Base-by-base conservation (phyloP, 2,113 vertebrate genomes). In the Polypterus bichir region DNA sequence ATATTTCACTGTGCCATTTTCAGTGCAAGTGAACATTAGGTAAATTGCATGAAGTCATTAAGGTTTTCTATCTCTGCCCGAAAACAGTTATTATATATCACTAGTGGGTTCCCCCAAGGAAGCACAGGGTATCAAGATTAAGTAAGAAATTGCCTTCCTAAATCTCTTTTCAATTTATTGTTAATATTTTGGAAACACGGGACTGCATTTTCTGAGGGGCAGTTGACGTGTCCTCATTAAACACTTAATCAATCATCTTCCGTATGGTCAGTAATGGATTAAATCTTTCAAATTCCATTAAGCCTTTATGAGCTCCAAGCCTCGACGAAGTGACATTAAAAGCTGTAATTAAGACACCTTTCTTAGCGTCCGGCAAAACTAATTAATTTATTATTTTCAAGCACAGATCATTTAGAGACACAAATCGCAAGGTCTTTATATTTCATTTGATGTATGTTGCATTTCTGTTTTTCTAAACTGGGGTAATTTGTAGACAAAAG, bases 101-200 rank as follows among this genome's bases (percentile, higher is more conserved):
- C 66, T 67, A 63, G 53, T 58, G 0, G 61, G 47, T 61, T 66
- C 64, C 73, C 64, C 73, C 9, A 44, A 57, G 67, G 71, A 69
- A 48, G 64, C 9, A 55, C 47, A 48, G 57, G n/a, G 49, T 65
- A 69, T 70, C 71, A 76, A 65, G 62, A 61, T 27, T 57, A 61
- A 54, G 62, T 71, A 73, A 73, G 65, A 72, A 77, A 77, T 75
- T 70, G 59, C 66, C 57, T 27, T 7, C 60, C 71, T 75, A 74
- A 77, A 77, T 77, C 69, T 68, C 66, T 71, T 70, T 71, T 77
- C 75, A 74, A 77, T 77, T 77, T 67, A 71, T 60, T 64, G 66
- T 68, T 69, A 64, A 63, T 64, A 58, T 75, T 71, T 70, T 63
- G 63, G 73, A 71, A 77, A 68, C 66, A 65, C 59, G 60, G 62